phyloP scores from a whole-genome alignment of 30 jellyfish, hydroid and myxozoan genomes.

The Phacellophora camtschatica region DNA sequence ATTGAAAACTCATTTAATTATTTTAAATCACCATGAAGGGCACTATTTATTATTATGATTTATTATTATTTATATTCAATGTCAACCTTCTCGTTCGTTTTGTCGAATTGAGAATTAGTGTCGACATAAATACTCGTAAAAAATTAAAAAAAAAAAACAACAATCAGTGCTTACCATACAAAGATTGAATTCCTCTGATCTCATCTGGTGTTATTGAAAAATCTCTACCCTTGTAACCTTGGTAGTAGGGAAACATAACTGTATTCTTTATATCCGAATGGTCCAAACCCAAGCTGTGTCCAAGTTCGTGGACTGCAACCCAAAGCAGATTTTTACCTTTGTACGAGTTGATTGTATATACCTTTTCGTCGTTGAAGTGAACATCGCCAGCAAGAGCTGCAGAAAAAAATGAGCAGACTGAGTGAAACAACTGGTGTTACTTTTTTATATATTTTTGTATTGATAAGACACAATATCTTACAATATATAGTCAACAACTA shows the following conservation, averaged over 20 bases:
- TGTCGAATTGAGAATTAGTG: not conserved
- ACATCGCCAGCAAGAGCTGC: conserved; percentile 91
- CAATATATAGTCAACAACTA: too few relatives aligned
- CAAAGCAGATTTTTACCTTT: conserved; percentile 73
- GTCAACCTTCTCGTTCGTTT: not conserved
- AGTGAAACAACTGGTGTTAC: too few relatives aligned
- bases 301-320: conserved; percentile 92
- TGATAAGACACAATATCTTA: too few relatives aligned
- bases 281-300: conserved; percentile 89
- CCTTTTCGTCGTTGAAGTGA: conserved; percentile 89
- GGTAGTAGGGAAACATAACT: conserved; percentile 90
- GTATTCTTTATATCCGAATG: conserved; percentile 73
- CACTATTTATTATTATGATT: too few relatives aligned
- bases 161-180: conserved; percentile 71
- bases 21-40: too few relatives aligned
- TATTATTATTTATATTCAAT: too few relatives aligned
- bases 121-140: not conserved
- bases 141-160: not conserved
- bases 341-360: conserved; percentile 46
- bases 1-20: too few relatives aligned
- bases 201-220: conserved; percentile 79
- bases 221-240: conserved; percentile 42
- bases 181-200: conserved; percentile 72
- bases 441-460: too few relatives aligned
- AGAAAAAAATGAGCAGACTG: not conserved